Percentiles rank a stretch among this genome's conserved stretches.
These are phyloP conservation scores for Ectemnius continuus DNA, from an alignment of 2,888 invertebrate species.

Conservation along the genomic window DNA sequence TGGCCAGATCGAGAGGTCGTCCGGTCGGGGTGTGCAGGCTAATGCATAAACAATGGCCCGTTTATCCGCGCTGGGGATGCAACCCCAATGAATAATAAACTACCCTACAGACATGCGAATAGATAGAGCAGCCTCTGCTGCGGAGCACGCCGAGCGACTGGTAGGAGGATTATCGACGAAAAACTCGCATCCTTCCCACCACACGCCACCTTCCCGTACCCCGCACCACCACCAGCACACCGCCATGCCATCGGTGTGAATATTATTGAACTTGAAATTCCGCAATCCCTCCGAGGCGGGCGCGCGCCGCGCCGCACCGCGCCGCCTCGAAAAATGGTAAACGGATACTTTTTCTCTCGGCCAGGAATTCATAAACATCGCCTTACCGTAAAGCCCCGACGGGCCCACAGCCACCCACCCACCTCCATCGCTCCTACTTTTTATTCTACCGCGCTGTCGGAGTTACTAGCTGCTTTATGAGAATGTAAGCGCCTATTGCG, in stretches of 20 bases:
- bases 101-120: constrained; percentile 59
- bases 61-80: constrained; percentile 70
- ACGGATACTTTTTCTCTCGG: too few relatives aligned
- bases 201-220: constrained; percentile 25
- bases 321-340: too few relatives aligned
- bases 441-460: too few relatives aligned
- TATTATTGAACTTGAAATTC: constrained; percentile 56
- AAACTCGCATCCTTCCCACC: constrained; percentile 35
- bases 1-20: constrained; percentile 51
- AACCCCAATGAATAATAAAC: constrained; percentile 74
- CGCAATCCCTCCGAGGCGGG: constrained; percentile 1
- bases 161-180: constrained; percentile 64
- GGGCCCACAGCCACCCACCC: too few relatives aligned
- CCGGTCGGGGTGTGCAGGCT: constrained; percentile 59
- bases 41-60: constrained; percentile 75
- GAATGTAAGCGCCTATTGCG: too few relatives aligned
- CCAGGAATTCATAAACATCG: too few relatives aligned
- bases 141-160: constrained; percentile 30
- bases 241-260: constrained; percentile 32
- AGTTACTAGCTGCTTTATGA: too few relatives aligned
- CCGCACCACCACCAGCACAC: constrained; percentile 40
- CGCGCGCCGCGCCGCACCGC: too few relatives aligned
- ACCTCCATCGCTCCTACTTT: too few relatives aligned
- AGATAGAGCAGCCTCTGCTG: constrained; percentile 57
- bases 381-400: too few relatives aligned